Evolutionary conservation across 2,797 vertebrate genomes (phyloP), one percentile per base, ranked within the genome.

Genomic region (Simalia tracyae): DNA sequence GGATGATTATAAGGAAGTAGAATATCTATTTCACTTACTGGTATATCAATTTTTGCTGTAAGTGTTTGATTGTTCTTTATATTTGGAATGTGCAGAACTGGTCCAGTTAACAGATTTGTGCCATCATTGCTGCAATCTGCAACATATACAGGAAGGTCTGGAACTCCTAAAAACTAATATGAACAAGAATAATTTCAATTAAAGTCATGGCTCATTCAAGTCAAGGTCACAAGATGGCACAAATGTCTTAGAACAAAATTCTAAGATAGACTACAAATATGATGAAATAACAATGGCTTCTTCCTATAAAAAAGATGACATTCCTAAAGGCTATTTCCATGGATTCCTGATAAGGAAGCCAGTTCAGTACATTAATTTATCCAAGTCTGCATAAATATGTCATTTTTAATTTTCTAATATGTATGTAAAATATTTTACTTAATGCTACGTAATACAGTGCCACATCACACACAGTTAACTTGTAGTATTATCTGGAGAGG

Each of bases 51-150:
- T 86, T 93, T 97, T 93, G 98, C 98, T 91, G 96, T 97, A 91
- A 99, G 93, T 0, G 46, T 96, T 60, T 98, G 97, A 9, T 98
- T 97, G 94, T 98, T 97, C 28, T 98, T 97, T 88, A 98, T 97
- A 89, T 98, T 98, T 93, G 98, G 98, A 59, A 99, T 95, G 9
- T 98, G 97, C 92, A 99, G 96, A 88, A 96, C 96, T 81, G 98
- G 96, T 42, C 98, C 98, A 89, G 97, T 96, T 93, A 99, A 95
- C 93, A 97, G 96, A 88, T 98, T 99, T 26, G 97, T 97, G 92
- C 98, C 98, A 22, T 98, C 97, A 95, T 96, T 98, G 95, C 98
- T 99, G 94, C 98, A 99, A 97, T 99, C 98, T 68, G 97, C 94
- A 2, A 87, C 36, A 56, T 97, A 98, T 1, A 96, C 28, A 19